Base-by-base conservation (phyloP, 2,888 invertebrate genomes). In the Torymus aiolomorphi region DNA sequence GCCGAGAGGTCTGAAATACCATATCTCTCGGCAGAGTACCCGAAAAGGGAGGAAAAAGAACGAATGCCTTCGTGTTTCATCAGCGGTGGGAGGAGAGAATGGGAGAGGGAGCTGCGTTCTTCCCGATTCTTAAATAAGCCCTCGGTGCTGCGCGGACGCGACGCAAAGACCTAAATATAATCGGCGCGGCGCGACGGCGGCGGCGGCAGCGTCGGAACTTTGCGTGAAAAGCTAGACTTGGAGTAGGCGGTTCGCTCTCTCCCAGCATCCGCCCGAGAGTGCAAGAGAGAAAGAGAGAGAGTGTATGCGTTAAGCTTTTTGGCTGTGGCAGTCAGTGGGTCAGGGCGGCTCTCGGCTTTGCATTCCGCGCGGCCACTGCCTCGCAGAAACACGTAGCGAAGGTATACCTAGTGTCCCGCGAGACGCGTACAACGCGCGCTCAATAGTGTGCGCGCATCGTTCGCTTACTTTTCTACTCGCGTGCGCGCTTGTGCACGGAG, bases 241-340 rank as follows among this genome's bases (percentile, higher is more conserved):
- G 51, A 16, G 61, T 52, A 52, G 61, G 61, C 42, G 42, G 42
- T 42, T 8, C 42, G 42, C 42, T 5, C 31, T 42, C 42, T 42
- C 42, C 42, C 42, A 8, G 42, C 42, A 42, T 42, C 42, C 42
- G 42, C 42, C 42, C 59, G 8, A 72, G 13, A 14, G 24, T 84
- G 3, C 5, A 13, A 3, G 56, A 12, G 2, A 2, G 20, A 52
- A 14, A 14, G 18, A 59, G 18, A 24, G 24, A 52, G 51, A 42
- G 62, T 8, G 42, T 8, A 8, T 42, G 49, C 5, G 42, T 84
- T 85, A 81, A 86, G 87, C 87, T 87, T 88, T 72, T 87, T 87
- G 88, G 87, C 86, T 83, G 66, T 65, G 84, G 82, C 87, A 89
- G 89, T 89, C 89, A 89, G 89, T 90, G 88, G 90, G 90, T 90